These are phyloP conservation scores for Maconellicoccus hirsutus DNA, from an alignment of 1,140 invertebrate species.

Conservation along the genomic window DNA sequence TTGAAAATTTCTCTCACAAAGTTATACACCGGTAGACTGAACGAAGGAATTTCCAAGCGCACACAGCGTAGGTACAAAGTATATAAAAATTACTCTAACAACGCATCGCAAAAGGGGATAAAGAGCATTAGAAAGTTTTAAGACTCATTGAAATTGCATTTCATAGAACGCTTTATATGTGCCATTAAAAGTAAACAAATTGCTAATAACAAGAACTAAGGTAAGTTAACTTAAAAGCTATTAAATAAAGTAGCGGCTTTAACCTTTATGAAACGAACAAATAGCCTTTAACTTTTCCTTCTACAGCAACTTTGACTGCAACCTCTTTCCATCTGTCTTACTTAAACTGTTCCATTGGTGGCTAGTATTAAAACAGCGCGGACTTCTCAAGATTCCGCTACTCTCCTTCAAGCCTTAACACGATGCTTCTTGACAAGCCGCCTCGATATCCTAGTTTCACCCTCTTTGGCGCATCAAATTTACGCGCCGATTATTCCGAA, in stretches of 20 bases:
- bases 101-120: not conserved
- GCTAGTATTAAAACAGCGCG: not conserved
- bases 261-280: slow-evolving; percentile 9
- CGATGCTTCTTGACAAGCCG: too few species aligned
- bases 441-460: too few species aligned
- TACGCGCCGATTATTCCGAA: too few species aligned
- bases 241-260: slow-evolving; percentile 4
- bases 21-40: too few species aligned
- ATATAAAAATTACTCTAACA: too few species aligned
- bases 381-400: not conserved
- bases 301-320: not conserved
- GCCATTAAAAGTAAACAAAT: slow-evolving; percentile 9
- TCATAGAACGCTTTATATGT: not conserved
- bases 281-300: not conserved
- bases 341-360: not conserved
- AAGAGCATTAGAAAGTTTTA: not conserved
- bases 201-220: slow-evolving; percentile 4
- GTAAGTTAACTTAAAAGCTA: slow-evolving; percentile 9
- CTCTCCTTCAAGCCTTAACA: too few species aligned
- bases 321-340: not conserved
- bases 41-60: too few species aligned
- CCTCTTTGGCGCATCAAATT: too few species aligned
- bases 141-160: slow-evolving; percentile 9
- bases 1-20: too few species aligned
- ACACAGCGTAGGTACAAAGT: too few species aligned